A percentile compares a stretch with the other conserved stretches of the same genome.
Conservation (phyloP, 2,113 vertebrate genomes). For the Phainopepla nitens region DNA sequence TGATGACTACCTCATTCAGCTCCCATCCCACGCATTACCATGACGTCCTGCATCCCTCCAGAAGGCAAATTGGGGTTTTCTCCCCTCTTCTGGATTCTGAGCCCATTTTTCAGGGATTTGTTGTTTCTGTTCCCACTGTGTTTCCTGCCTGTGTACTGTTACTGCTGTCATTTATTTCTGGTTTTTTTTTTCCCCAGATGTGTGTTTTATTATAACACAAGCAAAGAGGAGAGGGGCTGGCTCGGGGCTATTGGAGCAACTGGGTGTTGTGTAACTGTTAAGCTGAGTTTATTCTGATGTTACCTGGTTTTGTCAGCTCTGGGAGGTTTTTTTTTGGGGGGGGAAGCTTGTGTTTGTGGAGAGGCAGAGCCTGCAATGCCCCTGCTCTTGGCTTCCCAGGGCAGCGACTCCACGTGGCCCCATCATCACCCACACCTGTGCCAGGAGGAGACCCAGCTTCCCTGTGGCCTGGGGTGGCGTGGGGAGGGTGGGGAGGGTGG, state of each 20-base stretch:
- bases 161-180: slow-evolving; percentile 16
- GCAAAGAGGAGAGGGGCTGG: neutral
- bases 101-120: slow-evolving; percentile 31
- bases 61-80: neutral
- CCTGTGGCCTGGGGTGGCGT: accelerated
- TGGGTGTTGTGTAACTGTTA: neutral
- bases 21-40: neutral
- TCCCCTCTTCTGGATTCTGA: neutral
- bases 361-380: neutral
- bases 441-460: neutral
- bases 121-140: neutral
- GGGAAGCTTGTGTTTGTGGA: neutral
- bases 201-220: neutral
- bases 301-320: slow-evolving; percentile 7
- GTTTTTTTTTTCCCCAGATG: neutral
- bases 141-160: slow-evolving; percentile 17
- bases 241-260: neutral
- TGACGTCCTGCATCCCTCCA: slow-evolving; percentile 16
- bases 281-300: neutral
- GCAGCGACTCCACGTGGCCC: accelerated
- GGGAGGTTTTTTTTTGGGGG: neutral
- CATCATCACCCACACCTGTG: neutral
- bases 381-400: neutral
- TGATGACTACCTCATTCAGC: slow-evolving; percentile 71
- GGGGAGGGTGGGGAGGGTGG: neutral